Evolutionary conservation across 2,888 invertebrate species (phyloP).

Genomic region (Gisinianus flammeolus): DNA sequence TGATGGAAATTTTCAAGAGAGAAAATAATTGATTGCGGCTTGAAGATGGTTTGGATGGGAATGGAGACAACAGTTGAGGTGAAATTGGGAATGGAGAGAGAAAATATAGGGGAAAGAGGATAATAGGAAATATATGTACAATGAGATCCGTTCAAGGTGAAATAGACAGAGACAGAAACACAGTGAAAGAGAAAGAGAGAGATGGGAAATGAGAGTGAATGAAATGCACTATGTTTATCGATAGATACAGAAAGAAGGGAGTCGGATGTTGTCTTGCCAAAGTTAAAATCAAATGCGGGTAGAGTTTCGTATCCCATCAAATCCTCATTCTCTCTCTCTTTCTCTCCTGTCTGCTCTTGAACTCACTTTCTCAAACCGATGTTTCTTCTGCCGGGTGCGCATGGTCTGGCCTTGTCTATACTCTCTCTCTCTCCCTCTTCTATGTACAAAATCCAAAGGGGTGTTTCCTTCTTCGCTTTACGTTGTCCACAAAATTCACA

Average conservation of each 20-base stretch:
- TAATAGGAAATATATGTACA: neutral
- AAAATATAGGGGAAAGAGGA: neutral
- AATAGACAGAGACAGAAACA: slow-evolving; percentile 13
- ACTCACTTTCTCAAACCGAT: slow-evolving; percentile 6
- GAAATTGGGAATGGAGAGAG: too few species aligned
- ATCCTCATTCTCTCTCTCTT: neutral
- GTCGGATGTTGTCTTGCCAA: slow-evolving; percentile 16
- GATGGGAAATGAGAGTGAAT: slow-evolving; percentile 1
- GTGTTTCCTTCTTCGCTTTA: slow-evolving; percentile 9
- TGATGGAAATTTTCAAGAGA: too few species aligned
- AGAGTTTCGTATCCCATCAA: neutral
- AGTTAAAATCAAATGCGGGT: slow-evolving; percentile 30
- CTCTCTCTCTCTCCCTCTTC: neutral
- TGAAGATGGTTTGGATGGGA: too few species aligned
- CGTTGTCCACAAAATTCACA: neutral
- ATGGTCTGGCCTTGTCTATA: slow-evolving; percentile 14
- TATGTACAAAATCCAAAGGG: slow-evolving; percentile 1
- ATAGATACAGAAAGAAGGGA: neutral
- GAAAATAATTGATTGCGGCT: too few species aligned
- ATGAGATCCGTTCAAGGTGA: slow-evolving; percentile 21
- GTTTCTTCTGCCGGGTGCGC: slow-evolving; percentile 5
- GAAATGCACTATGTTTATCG: neutral
- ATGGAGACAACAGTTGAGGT: too few species aligned
- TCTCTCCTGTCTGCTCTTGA: too few species aligned
- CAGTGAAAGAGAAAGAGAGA: slow-evolving; percentile 6